Evolutionary conservation across 2,888 invertebrate genomes (phyloP).

Genomic region (Eubasilissa splendida): DNA sequence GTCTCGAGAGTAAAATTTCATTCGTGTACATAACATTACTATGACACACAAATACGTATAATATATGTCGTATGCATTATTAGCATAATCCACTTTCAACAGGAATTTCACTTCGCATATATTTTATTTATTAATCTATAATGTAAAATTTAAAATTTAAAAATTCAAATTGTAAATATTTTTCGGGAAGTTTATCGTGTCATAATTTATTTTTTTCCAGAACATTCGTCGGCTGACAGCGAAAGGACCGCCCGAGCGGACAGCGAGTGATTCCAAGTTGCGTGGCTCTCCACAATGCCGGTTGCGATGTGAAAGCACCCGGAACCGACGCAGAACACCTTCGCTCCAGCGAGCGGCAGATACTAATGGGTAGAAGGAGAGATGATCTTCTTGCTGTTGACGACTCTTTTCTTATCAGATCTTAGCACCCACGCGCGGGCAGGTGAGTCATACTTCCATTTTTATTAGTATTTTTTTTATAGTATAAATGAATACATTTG

Average conservation of each 20-base stretch:
- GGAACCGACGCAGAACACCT: not conserved
- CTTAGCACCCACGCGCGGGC: conserved; percentile 45
- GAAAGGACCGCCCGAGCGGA: conserved; percentile 9
- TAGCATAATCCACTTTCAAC: no score
- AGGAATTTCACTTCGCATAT: no score
- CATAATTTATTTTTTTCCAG: not conserved
- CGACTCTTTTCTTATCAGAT: conserved; percentile 49
- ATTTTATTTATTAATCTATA: no score
- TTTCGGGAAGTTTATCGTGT: not conserved
- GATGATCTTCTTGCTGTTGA: conserved; percentile 53
- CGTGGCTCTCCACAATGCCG: conserved; percentile 1
- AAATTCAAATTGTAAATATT: no score
- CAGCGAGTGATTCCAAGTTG: conserved; percentile 20
- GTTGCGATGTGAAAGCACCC: conserved; percentile 33
- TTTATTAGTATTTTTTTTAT: no score
- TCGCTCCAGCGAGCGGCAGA: not conserved
- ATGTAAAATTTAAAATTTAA: no score
- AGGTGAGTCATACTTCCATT: conserved; percentile 45
- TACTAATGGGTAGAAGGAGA: conserved; percentile 55
- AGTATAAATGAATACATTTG: no score
- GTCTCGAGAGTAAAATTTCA: no score
- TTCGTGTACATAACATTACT: no score
- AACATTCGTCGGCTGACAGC: not conserved
- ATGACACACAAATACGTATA: no score
- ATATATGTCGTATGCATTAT: no score